Percentiles rank a stretch among this genome's conserved stretches.
Evolutionary conservation across 2,888 invertebrate genomes (phyloP).

Genomic region (Mesorhabditis spiculigera): DNA sequence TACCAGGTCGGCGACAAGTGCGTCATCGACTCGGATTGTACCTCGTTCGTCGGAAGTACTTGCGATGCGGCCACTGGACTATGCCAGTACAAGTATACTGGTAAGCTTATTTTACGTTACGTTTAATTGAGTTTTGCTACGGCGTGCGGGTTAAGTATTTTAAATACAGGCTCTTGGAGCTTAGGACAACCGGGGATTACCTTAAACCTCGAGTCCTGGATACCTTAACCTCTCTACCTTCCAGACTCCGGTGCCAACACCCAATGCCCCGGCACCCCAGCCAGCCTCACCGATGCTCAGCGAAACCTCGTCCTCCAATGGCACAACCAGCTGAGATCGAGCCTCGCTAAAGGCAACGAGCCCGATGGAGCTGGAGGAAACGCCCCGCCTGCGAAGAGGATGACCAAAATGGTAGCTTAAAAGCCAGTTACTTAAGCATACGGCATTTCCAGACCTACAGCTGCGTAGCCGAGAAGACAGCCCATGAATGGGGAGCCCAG

Average conservation of each 20-base stretch:
- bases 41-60: neutral
- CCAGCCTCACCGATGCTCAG: neutral
- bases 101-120: neutral
- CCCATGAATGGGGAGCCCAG: neutral
- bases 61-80: conserved; percentile 2
- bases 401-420: neutral
- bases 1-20: neutral
- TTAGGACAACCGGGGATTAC: no score
- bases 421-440: neutral
- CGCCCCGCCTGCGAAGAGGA: neutral
- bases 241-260: neutral
- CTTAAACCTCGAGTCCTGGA: no score
- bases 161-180: no score
- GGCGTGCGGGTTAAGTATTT: no score
- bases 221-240: neutral
- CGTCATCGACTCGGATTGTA: conserved; percentile 4
- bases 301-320: neutral
- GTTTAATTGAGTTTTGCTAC: no score
- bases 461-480: neutral
- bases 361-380: neutral
- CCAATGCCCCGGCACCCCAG: neutral
- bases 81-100: neutral
- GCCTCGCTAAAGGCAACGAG: neutral
- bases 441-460: neutral
- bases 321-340: conserved; percentile 5